Conservation (phyloP, 2,888 invertebrate species). For the Drosophila maculinotata region DNA sequence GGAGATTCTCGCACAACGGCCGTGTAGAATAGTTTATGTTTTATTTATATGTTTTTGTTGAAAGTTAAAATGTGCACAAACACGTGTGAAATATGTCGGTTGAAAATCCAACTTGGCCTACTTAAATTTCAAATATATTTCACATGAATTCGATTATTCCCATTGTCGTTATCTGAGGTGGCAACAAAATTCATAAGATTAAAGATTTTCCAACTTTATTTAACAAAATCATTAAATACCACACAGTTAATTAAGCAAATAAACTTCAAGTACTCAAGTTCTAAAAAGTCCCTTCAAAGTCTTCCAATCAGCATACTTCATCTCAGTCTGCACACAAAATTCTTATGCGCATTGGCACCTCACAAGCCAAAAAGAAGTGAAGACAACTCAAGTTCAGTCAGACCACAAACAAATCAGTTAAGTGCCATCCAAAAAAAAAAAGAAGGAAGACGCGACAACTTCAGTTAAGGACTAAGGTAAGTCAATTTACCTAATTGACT, state of each 20-base stretch:
- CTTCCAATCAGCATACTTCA: conserved; percentile 40
- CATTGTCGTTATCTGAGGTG: background rate
- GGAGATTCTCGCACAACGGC: background rate
- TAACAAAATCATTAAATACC: background rate
- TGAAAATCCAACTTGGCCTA: conserved; percentile 24
- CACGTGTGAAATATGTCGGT: conserved; percentile 27
- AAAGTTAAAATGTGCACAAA: conserved; percentile 22
- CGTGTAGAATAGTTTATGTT: conserved; percentile 21
- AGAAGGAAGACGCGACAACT: conserved; percentile 39
- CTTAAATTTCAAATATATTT: background rate
- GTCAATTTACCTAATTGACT: conserved; percentile 80
- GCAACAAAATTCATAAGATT: background rate
- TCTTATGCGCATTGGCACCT: conserved; percentile 59
- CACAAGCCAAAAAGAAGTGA: conserved; percentile 47
- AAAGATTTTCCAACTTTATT: background rate
- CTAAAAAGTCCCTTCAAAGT: conserved; percentile 25
- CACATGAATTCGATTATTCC: background rate
- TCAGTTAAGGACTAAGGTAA: conserved; percentile 40
- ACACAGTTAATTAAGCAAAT: conserved; percentile 46
- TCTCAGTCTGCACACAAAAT: conserved; percentile 30
- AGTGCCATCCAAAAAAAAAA: conserved; percentile 48
- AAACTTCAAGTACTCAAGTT: conserved; percentile 8
- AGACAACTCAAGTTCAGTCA: conserved; percentile 44
- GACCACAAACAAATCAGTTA: conserved; percentile 76
- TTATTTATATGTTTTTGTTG: conserved; percentile 24